Evolutionary conservation across 2,888 invertebrate genomes (phyloP).

Genomic region (Drosophila kambysellisi): DNA sequence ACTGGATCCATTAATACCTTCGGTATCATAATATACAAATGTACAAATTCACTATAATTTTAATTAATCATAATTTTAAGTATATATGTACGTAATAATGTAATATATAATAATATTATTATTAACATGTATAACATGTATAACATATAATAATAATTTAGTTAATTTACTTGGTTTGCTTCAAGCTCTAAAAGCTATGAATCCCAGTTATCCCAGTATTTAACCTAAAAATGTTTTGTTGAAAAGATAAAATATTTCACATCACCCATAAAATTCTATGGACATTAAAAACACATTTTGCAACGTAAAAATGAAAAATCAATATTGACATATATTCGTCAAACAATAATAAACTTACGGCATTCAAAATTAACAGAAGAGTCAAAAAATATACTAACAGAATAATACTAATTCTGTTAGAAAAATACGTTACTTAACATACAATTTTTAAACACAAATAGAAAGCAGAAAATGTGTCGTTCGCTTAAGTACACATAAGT

Average conservation of each 20-base stretch:
- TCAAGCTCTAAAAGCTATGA: no score
- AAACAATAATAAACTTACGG: not conserved
- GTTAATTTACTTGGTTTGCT: not conserved
- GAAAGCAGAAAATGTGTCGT: not conserved
- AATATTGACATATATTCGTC: not conserved
- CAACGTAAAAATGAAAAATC: not conserved
- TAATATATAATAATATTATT: no score
- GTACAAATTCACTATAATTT: not conserved
- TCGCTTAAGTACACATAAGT: constrained; percentile 5
- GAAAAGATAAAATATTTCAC: not conserved
- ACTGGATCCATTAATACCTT: no score
- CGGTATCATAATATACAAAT: not conserved
- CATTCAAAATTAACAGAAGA: not conserved
- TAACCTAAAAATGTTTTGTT: not conserved
- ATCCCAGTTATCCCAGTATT: not conserved
- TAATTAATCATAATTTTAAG: not conserved
- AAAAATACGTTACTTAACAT: constrained; percentile 11
- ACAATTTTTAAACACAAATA: not conserved
- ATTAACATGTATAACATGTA: no score
- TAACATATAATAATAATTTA: not conserved
- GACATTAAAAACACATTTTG: not conserved
- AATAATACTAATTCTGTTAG: constrained; percentile 10
- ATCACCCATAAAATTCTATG: not conserved
- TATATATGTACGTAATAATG: not conserved
- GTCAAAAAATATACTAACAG: not conserved